phyloP scores from a whole-genome alignment of 2,797 vertebrate species.

The Pangasius mekongensis region DNA sequence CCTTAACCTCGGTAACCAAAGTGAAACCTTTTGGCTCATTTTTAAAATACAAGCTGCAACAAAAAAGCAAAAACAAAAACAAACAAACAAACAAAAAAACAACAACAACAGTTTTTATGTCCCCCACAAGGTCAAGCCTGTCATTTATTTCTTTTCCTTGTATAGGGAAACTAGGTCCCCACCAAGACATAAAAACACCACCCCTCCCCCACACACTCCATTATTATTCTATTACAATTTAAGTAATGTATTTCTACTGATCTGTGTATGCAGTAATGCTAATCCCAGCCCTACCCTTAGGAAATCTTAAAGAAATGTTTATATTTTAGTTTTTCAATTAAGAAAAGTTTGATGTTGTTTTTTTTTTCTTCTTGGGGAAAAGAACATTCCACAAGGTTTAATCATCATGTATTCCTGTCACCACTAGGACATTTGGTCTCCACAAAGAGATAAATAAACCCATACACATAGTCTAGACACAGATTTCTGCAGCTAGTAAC shows the following conservation, averaged over 20 bases:
- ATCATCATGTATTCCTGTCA: constrained; percentile 13
- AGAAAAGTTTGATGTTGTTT: not conserved
- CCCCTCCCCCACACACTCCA: no score
- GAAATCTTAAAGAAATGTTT: not conserved
- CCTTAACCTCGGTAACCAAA: not conserved
- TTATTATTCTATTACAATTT: not conserved
- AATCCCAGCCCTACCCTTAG: not conserved
- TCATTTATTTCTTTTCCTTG: not conserved
- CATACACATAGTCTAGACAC: constrained; percentile 12
- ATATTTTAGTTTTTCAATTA: not conserved
- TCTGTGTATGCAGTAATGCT: no score
- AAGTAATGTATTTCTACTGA: not conserved
- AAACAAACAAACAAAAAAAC: no score
- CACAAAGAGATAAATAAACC: not conserved
- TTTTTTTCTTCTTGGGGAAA: not conserved
- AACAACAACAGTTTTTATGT: no score
- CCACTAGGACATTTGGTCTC: constrained; percentile 11
- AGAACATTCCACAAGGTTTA: constrained; percentile 19
- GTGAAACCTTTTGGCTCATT: not conserved
- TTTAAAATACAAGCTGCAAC: not conserved
- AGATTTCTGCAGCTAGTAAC: not conserved
- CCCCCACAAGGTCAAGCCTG: no score
- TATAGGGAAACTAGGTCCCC: not conserved
- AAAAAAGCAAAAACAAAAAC: not conserved
- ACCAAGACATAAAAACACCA: not conserved